Conservation (phyloP, 1,140 invertebrate species). For the Microplitis demolitor region DNA sequence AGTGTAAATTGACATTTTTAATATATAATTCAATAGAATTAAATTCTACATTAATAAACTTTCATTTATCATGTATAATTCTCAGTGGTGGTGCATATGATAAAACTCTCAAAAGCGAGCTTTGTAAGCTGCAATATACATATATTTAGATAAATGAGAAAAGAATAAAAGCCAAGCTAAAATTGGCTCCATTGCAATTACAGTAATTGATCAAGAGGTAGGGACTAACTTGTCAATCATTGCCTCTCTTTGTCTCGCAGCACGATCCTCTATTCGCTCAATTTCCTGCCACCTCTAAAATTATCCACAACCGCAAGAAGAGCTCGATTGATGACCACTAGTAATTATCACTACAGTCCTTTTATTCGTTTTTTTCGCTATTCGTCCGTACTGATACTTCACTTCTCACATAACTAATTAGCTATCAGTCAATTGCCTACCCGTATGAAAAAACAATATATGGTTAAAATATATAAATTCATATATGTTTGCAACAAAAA, state of each 20-base stretch:
- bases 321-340: conserved; percentile 50
- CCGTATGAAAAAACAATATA: too few species aligned
- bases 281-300: conserved; percentile 47
- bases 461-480: too few species aligned
- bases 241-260: conserved; percentile 1
- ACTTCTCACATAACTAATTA: background rate
- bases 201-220: conserved; percentile 3
- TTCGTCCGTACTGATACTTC: background rate
- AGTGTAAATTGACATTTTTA: too few species aligned
- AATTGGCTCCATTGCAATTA: conserved; percentile 46
- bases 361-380: conserved; percentile 3
- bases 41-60: too few species aligned
- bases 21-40: too few species aligned
- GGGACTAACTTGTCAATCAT: conserved; percentile 1
- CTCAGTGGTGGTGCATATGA: too few species aligned
- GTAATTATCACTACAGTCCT: conserved; percentile 43
- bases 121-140: background rate
- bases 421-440: background rate
- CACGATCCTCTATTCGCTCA: conserved; percentile 11
- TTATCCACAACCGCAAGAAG: conserved; percentile 43
- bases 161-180: conserved; percentile 22
- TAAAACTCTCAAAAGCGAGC: background rate
- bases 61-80: too few species aligned
- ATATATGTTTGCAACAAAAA: too few species aligned
- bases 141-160: background rate